phyloP scores from a whole-genome alignment of 2,797 vertebrate species.

The Glossophaga mutica region DNA sequence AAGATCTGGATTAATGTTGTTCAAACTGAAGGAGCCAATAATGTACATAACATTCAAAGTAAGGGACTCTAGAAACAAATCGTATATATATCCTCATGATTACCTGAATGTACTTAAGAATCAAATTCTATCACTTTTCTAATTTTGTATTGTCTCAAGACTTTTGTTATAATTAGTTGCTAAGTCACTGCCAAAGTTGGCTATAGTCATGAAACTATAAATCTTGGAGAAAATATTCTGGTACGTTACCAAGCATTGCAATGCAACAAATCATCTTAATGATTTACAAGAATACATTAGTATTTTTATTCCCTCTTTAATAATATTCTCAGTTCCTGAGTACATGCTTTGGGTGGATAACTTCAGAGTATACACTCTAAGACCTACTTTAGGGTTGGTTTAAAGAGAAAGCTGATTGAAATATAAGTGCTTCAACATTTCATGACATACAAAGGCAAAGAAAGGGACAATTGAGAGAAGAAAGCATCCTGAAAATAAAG shows the following conservation, averaged over 20 bases:
- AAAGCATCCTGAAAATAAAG: neutral
- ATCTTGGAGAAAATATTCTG: conserved; percentile 33
- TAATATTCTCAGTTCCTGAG: neutral
- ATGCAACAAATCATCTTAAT: neutral
- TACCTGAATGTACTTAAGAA: neutral
- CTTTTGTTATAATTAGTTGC: conserved; percentile 9
- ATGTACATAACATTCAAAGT: neutral
- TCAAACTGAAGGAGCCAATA: neutral
- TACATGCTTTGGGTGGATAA: neutral
- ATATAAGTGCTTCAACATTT: neutral
- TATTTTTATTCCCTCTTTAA: conserved; percentile 5
- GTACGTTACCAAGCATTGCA: neutral
- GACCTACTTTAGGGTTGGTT: neutral
- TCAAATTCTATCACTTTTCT: neutral
- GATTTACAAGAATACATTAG: conserved; percentile 4
- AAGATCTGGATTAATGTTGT: neutral
- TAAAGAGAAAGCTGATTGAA: neutral
- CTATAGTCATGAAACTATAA: conserved; percentile 1
- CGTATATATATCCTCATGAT: neutral
- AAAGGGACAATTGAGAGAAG: neutral
- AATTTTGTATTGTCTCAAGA: conserved; percentile 18
- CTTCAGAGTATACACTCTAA: neutral
- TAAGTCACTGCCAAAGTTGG: conserved; percentile 47
- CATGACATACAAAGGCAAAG: neutral
- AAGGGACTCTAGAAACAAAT: conserved; percentile 8